These are phyloP conservation scores for Siphlonurus alternatus DNA, from an alignment of 2,888 invertebrate genomes.

Conservation along the genomic window DNA sequence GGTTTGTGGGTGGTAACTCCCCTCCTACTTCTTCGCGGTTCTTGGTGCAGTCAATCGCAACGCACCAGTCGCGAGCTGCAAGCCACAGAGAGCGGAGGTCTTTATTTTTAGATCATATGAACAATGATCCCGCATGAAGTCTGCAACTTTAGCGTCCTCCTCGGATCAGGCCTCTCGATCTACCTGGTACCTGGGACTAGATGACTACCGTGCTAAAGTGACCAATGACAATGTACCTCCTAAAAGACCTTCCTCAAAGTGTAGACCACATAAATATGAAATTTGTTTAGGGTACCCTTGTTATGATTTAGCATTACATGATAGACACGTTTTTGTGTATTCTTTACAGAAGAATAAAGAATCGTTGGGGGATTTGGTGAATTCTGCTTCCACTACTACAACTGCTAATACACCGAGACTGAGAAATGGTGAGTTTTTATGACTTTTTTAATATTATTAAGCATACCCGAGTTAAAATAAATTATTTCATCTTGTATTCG, in stretches of 20 bases:
- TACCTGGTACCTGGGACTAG: not conserved
- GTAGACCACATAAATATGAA: constrained; percentile 13
- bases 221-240: constrained; percentile 6
- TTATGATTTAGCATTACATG: constrained; percentile 14
- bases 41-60: no score
- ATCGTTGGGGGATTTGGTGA: constrained; percentile 52
- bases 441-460: no score
- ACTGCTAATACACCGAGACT: not conserved
- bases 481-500: no score
- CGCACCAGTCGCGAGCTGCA: not conserved
- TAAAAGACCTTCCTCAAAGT: not conserved
- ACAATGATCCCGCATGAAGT: not conserved
- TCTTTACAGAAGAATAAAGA: constrained; percentile 57
- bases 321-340: constrained; percentile 19
- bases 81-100: not conserved
- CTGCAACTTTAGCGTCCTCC: not conserved
- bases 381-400: constrained; percentile 6
- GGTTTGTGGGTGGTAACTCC: no score
- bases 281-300: constrained; percentile 18
- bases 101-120: not conserved
- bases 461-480: no score
- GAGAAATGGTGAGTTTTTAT: not conserved
- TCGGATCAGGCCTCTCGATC: not conserved
- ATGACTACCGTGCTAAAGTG: constrained; percentile 16
- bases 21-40: no score